phyloP scores from a whole-genome alignment of 30 jellyfish, hydroid and myxozoan genomes.

The Morbakka virulenta region DNA sequence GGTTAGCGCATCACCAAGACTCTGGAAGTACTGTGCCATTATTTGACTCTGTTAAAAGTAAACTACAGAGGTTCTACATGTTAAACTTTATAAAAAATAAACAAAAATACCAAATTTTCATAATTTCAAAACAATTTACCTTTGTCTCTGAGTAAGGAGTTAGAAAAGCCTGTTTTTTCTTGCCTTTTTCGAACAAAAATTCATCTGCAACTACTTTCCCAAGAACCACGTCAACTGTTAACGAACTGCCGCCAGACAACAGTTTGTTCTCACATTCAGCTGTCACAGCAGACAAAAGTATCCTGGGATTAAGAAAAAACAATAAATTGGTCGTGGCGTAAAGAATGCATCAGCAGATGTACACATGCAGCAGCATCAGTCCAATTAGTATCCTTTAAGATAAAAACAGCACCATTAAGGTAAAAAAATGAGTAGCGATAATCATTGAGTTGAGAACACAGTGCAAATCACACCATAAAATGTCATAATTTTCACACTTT shows the following conservation, averaged over 20 bases:
- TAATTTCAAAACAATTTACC: conserved; percentile 40
- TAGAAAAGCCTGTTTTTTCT: conserved; percentile 26
- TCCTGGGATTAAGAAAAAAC: no score
- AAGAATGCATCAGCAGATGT: not conserved
- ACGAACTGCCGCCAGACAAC: conserved; percentile 52
- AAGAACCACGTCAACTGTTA: conserved; percentile 60
- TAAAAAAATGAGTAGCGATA: no score
- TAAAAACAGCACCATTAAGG: no score
- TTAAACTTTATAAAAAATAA: no score
- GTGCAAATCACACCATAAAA: not conserved
- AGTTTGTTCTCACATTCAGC: conserved; percentile 68
- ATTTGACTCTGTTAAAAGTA: no score
- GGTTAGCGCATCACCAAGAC: no score
- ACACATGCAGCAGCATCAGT: not conserved
- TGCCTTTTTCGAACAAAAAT: conserved; percentile 63
- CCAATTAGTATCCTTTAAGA: not conserved
- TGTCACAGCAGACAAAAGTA: conserved; percentile 79
- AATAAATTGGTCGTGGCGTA: not conserved
- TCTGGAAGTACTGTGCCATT: no score
- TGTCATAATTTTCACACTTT: no score
- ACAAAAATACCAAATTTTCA: no score
- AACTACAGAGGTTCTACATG: no score
- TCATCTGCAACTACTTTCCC: conserved; percentile 90
- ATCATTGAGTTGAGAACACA: not conserved
- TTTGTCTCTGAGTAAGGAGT: conserved; percentile 71